Evolutionary conservation across 2,888 invertebrate genomes (phyloP).

Genomic region (Troilus luridus): DNA sequence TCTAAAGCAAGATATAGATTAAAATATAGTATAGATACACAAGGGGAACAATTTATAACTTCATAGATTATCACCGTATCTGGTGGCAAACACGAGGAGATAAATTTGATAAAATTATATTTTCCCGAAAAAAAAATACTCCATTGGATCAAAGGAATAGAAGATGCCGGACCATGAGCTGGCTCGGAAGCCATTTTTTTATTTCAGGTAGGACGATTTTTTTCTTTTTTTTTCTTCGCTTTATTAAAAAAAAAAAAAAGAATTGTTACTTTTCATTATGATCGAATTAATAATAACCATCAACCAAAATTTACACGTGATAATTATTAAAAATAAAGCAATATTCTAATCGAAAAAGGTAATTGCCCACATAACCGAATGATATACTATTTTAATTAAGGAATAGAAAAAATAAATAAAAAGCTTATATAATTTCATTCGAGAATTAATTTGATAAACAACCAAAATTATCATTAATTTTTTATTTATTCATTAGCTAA

Average conservation of each 20-base stretch:
- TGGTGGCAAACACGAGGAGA: slow-evolving; percentile 64
- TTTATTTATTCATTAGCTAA: too few species aligned
- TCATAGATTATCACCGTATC: slow-evolving; percentile 65
- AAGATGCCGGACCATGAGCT: slow-evolving; percentile 15
- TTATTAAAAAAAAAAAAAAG: background rate
- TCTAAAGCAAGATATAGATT: slow-evolving; percentile 65
- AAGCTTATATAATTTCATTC: too few species aligned
- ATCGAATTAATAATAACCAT: background rate
- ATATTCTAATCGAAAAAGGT: too few species aligned
- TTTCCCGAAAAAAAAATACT: slow-evolving; percentile 53
- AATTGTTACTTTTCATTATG: background rate
- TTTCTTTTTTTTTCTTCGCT: background rate
- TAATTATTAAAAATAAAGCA: too few species aligned
- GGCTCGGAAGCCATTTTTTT: slow-evolving; percentile 49
- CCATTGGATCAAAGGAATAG: slow-evolving; percentile 46
- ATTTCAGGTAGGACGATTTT: background rate
- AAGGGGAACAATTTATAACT: slow-evolving; percentile 65
- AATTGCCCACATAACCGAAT: too few species aligned
- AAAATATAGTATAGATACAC: slow-evolving; percentile 65
- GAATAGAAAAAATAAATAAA: too few species aligned
- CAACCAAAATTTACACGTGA: background rate
- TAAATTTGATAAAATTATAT: slow-evolving; percentile 64
- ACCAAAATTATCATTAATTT: too few species aligned
- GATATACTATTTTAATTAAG: too few species aligned
- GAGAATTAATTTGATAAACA: too few species aligned